A percentile compares a stretch with the other conserved stretches of the same genome.
These are phyloP conservation scores for Bilobella aurantiaca DNA, from an alignment of 1,140 invertebrate species.

Conservation along the genomic window DNA sequence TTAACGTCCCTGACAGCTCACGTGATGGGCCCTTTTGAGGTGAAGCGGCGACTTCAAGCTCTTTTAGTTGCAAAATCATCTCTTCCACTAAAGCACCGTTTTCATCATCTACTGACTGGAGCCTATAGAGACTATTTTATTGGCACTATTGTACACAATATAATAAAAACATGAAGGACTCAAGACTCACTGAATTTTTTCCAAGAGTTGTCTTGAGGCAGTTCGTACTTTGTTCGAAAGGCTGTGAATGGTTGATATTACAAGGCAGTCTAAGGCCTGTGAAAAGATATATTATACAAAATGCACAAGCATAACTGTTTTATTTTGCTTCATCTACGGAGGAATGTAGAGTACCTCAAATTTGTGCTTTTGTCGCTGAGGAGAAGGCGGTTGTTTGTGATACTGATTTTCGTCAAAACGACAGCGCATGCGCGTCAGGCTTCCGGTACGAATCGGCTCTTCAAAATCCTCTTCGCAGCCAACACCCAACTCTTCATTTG, in stretches of 20 bases:
- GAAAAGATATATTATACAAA: neutral
- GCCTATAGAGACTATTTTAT: constrained; percentile 32
- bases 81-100: constrained; percentile 37
- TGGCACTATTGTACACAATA: too few relatives aligned
- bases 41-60: constrained; percentile 34
- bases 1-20: constrained; percentile 49
- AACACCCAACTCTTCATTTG: neutral
- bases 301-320: neutral
- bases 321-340: too few relatives aligned
- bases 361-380: constrained; percentile 29
- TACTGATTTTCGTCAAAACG: constrained; percentile 20
- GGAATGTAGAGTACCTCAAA: constrained; percentile 23
- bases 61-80: constrained; percentile 41
- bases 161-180: too few relatives aligned
- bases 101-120: constrained; percentile 40
- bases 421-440: constrained; percentile 5
- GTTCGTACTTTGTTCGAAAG: constrained; percentile 48
- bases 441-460: neutral
- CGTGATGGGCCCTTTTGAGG: constrained; percentile 39
- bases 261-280: constrained; percentile 46
- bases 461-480: neutral
- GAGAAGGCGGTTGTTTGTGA: constrained; percentile 20
- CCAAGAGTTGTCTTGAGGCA: constrained; percentile 43
- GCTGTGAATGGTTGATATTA: constrained; percentile 50
- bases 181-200: constrained; percentile 45